Conservation (phyloP, 1,140 invertebrate genomes). For the Bicyclus anynana region DNA sequence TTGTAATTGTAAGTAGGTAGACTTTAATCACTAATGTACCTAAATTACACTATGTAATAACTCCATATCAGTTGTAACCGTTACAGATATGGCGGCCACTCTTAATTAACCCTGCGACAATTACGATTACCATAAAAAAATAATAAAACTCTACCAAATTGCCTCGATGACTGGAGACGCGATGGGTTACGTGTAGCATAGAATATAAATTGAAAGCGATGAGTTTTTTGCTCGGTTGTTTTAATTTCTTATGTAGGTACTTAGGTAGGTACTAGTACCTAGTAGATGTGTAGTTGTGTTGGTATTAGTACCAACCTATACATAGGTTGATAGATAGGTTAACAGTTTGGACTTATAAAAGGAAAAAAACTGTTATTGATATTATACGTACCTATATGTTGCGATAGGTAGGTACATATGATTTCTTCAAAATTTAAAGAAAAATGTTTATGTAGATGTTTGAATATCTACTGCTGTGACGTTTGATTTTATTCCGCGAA, state of each 20-base stretch:
- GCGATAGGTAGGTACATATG: too few relatives aligned
- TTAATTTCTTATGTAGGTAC: background rate
- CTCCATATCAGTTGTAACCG: constrained; percentile 1
- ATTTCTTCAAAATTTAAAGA: too few relatives aligned
- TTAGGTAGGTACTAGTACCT: background rate
- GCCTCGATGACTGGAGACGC: constrained; percentile 13
- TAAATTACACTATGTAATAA: constrained; percentile 10
- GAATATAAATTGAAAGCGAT: constrained; percentile 5
- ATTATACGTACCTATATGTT: too few relatives aligned
- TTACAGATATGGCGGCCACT: constrained; percentile 12
- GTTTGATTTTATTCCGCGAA: too few relatives aligned
- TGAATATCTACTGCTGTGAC: too few relatives aligned
- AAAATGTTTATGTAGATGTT: too few relatives aligned
- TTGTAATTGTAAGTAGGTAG: too few relatives aligned
- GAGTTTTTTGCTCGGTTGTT: constrained; percentile 8
- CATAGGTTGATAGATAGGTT: too few relatives aligned
- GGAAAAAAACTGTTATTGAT: too few relatives aligned
- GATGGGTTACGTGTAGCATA: background rate
- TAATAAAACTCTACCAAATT: constrained; percentile 55
- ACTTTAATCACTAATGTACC: background rate
- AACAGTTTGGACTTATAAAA: too few relatives aligned
- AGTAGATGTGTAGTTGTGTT: too few relatives aligned
- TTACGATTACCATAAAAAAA: constrained; percentile 63
- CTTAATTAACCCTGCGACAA: constrained; percentile 52
- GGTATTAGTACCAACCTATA: too few relatives aligned